A percentile compares a stretch with the other conserved stretches of the same genome.
Evolutionary conservation across 2,888 invertebrate genomes (phyloP).

Genomic region (Gonocerus acuteangulatus): DNA sequence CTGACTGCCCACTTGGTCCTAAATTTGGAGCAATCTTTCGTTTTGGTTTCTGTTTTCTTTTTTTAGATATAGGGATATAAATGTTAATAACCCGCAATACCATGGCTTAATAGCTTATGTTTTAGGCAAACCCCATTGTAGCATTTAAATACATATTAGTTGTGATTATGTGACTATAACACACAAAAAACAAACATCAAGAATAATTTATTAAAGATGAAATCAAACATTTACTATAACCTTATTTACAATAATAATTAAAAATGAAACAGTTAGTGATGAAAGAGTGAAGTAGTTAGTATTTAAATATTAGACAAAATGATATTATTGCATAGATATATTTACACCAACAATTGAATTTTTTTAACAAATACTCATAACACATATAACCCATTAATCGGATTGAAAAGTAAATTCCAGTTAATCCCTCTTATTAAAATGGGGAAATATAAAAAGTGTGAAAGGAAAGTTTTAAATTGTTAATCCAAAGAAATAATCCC

Average conservation of each 20-base stretch:
- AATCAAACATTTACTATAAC: slow-evolving; percentile 1
- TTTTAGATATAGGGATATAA: slow-evolving; percentile 14
- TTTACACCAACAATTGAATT: no score
- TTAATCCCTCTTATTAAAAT: no score
- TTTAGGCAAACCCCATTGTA: slow-evolving; percentile 6
- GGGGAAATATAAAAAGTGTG: no score
- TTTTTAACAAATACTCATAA: no score
- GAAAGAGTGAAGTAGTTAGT: slow-evolving; percentile 13
- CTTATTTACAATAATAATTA: background rate
- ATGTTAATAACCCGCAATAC: slow-evolving; percentile 29
- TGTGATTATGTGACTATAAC: slow-evolving; percentile 10
- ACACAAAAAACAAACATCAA: slow-evolving; percentile 4
- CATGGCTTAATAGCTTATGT: slow-evolving; percentile 28
- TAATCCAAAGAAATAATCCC: no score
- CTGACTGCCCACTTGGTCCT: slow-evolving; percentile 88
- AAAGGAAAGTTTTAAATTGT: no score
- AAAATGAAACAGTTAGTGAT: background rate
- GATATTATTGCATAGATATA: no score
- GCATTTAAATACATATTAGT: slow-evolving; percentile 9
- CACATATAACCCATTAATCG: no score
- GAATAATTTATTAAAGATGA: background rate
- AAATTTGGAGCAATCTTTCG: slow-evolving; percentile 37
- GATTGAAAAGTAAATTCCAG: no score
- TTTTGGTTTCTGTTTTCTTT: slow-evolving; percentile 25
- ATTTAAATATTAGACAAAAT: slow-evolving; percentile 6